These are phyloP conservation scores for Synodontis membranacea DNA, from an alignment of 2,113 vertebrate species.

Conservation along the genomic window DNA sequence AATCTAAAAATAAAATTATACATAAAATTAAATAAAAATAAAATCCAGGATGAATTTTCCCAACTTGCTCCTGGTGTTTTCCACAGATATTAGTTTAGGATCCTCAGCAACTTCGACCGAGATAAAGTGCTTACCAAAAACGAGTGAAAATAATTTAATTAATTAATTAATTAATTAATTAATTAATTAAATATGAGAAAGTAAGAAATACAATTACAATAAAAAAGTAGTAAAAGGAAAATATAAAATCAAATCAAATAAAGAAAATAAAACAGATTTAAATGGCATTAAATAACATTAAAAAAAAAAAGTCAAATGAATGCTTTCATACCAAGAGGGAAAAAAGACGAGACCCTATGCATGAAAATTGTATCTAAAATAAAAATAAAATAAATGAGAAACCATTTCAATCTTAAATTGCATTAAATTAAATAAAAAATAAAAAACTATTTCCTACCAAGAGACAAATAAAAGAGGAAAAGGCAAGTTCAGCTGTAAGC, in stretches of 20 bases:
- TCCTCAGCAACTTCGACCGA: neutral
- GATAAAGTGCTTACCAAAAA: neutral
- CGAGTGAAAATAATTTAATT: neutral
- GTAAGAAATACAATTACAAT: too few species aligned
- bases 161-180: too few species aligned
- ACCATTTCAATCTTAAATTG: neutral
- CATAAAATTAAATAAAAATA: neutral
- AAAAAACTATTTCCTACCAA: neutral
- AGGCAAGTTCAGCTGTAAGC: neutral
- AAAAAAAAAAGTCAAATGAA: neutral
- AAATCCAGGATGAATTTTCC: neutral
- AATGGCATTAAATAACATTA: neutral
- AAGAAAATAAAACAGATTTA: neutral
- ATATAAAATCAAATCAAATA: neutral
- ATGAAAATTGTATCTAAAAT: neutral
- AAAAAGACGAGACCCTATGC: neutral
- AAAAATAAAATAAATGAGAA: neutral
- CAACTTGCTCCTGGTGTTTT: neutral
- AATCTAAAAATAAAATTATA: neutral
- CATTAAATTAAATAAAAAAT: neutral
- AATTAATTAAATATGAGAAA: too few species aligned
- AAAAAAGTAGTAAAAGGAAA: too few species aligned
- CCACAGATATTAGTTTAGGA: neutral
- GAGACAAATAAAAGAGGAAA: neutral
- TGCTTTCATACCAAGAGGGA: neutral